Evolutionary conservation across 2,797 vertebrate species (phyloP).

Genomic region (Notolepis coatsorum): DNA sequence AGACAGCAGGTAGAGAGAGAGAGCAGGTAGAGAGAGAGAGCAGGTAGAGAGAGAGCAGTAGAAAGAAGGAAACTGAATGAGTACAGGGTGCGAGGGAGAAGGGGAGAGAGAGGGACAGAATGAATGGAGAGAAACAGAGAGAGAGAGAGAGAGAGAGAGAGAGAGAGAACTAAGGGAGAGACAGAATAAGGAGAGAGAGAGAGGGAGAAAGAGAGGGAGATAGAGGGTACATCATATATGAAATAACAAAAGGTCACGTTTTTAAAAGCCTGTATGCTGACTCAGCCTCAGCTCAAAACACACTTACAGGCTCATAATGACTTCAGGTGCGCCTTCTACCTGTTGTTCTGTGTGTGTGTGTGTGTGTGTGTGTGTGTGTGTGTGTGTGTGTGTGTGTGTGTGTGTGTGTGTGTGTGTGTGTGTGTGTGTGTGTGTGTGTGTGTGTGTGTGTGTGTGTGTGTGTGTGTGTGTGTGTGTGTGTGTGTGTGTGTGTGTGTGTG

Average conservation of each 20-base stretch:
- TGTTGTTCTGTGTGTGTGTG: too few species aligned
- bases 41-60: slow-evolving; percentile 43
- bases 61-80: slow-evolving; percentile 17
- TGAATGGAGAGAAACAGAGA: not conserved
- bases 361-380: too few species aligned
- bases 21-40: slow-evolving; percentile 22
- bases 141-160: slow-evolving; percentile 12
- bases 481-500: slow-evolving; percentile 4
- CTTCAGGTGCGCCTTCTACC: too few species aligned
- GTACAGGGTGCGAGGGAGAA: slow-evolving; percentile 54
- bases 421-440: too few species aligned
- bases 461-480: not conserved
- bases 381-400: too few species aligned
- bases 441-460: too few species aligned
- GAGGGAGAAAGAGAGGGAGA: slow-evolving; percentile 1
- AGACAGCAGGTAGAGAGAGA: slow-evolving; percentile 13
- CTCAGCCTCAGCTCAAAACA: not conserved
- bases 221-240: slow-evolving; percentile 20
- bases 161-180: not conserved
- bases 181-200: not conserved
- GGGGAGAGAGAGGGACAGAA: slow-evolving; percentile 22
- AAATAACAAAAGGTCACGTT: slow-evolving; percentile 29
- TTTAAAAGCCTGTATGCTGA: too few species aligned
- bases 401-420: too few species aligned
- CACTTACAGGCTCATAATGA: not conserved